Base-by-base conservation (phyloP, 1,140 invertebrate species). In the Megathymus violae region DNA sequence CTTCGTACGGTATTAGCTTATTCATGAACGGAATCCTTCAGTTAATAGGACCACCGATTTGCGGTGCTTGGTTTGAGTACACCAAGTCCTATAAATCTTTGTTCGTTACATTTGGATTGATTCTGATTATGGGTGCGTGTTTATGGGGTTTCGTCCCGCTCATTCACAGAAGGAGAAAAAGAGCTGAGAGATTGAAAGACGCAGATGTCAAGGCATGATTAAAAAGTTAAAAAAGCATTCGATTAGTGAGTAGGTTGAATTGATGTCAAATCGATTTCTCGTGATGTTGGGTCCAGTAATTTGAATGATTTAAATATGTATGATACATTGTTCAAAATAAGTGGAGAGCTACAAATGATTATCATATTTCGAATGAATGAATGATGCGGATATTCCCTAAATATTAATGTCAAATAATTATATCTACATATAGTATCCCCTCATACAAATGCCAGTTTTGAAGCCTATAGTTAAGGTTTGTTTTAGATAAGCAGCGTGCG, bases 1-100 rank as follows among this genome's bases (percentile, higher is more conserved):
- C 95, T 0, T 96, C 96, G 0, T 97, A 97, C 71, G 96, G 96
- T 3, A 96, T 97, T 17, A 96, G 95, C 60, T 88, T 97, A 3
- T 97, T 97, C 72, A 93, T 97, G 4, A 97, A 97, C 77, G 96
- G 96, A 0, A 92, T 97, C 27, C 81, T 97, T 13, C 96, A 97
- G 78, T 78, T 97, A 13, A 85, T 96, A 3, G 96, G 96, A 0
- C 96, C 96, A 0, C 96, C 96, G 0, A 91, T 97, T 22, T 96
- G 95, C 76, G 96, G 95, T 0, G 50, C 93, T 0, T 93, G 95
- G 85, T 94, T 92, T 62, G 93, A 95, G 59, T 85, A 91, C 9
- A 93, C 94, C 1, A 78, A 92, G 0, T 93, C 93, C 7, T 96
- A 95, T 78, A 93, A 93, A 62, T 93, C 94, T 1, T 92, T 97